Base-by-base conservation (phyloP, 1,140 invertebrate genomes). In the Plutomurus gul region DNA sequence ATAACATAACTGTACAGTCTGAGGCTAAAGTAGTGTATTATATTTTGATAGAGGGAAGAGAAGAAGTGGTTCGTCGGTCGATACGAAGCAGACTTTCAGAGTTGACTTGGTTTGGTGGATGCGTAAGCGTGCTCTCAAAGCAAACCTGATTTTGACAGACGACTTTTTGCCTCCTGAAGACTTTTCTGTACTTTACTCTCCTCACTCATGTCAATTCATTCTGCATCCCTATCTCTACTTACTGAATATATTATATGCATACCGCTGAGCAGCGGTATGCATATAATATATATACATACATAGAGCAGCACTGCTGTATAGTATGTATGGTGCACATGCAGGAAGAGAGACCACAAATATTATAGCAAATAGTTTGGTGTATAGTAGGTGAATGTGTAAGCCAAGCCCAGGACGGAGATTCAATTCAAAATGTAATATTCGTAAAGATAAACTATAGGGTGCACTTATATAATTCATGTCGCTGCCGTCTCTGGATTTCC, bases 1-100 rank as follows among this genome's bases (percentile, higher is more conserved):
- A 56, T 25, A 25, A 56, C 51, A 56, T 16, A 51, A 46, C 70
- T 30, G 70, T 18, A 49, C 13, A 36, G 30, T n/a, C 30, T 65
- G 30, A 27, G 13, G 30, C 30, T 33, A 36, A 51, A 65, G 56
- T 65, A 65, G 30, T 65, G 56, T 65, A 65, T 65, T 27, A 65
- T 65, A 65, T 65, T 65, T 33, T 65, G 56, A 65, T 65, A 30
- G 56, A 47, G 22, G 18, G 33, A 76, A 27, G 30, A 25, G 65
- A 76, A 65, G 30, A 76, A 65, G 30, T 39, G 20, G 75, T n/a
- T n/a, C n/a, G n/a, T 65, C 36, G 51, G 76, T 77, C 76, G 76
- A 77, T 77, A 77, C 36, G 76, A 77, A 77, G 22, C 76, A 77
- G 76, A 77, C 76, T 36, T 71, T 49, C 37, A 60, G 30, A 49